Evolutionary conservation across 2,113 vertebrate species (phyloP), one percentile per base, ranked within the genome.

Genomic region (Platichthys flesus): DNA sequence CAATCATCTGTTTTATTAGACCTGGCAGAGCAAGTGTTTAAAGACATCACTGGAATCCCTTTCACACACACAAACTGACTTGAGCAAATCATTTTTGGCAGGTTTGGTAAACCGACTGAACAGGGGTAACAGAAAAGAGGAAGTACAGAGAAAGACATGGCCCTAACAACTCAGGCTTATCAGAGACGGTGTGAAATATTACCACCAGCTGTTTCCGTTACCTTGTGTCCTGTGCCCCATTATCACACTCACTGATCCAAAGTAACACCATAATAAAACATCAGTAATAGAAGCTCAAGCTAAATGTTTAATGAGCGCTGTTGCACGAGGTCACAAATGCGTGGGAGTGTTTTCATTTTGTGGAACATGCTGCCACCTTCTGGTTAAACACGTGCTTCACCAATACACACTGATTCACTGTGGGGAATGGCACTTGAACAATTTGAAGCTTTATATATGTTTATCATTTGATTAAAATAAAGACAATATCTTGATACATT

Each of bases 291-390:
- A 28, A 21, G 9, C 12, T 35, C 5, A 35, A 9, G 31, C 31
- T 31, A 31, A 31, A 31, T 31, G 31, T 31, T 31, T 31, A 31
- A 31, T 31, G 31, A 31, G 31, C 1, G 31, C 31, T 31, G 31
- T 31, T 31, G 31, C 31, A 31, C 31, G 6, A 7, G 6, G 6
- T 7, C 6, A 31, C 31, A 31, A 31, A 31, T 1, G 42, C 9
- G 28, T 37, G n/a, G 55, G 10, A 4, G 18, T 57, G 56, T 51
- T 42, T 71, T 60, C 13, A 77, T 72, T 66, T 31, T 31, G 31
- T 74, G 57, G 45, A 15, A 45, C 31, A 81, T 81, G 65, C 78
- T 86, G 89, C 88, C 89, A 82, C 75, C 91, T 84, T 52, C 42
- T 89, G 91, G 85, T 71, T 16, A 55, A 45, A 3, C 5, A 18